Percentiles rank a stretch among this genome's conserved stretches.
Conservation (phyloP, 2,113 vertebrate genomes). For the Crotalus helleri region DNA sequence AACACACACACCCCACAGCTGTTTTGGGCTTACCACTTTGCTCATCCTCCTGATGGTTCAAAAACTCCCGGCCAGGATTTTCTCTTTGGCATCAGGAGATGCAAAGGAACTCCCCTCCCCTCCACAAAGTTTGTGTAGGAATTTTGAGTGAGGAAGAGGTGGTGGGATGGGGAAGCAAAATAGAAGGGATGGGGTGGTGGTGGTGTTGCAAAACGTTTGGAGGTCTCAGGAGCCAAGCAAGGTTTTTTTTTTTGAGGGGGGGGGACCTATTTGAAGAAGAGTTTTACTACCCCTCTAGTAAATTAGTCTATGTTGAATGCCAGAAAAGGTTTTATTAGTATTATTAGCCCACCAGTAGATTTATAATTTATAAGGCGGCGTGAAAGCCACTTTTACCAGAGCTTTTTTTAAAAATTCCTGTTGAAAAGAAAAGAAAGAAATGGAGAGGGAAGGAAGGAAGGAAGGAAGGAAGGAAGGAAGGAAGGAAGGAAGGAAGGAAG, state of each 20-base stretch:
- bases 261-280: background rate
- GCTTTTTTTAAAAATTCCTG: too few species aligned
- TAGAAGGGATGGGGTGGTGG: background rate
- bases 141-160: background rate
- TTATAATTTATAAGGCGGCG: conserved; percentile 24
- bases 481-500: too few species aligned
- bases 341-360: fast-evolving
- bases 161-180: background rate
- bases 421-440: too few species aligned
- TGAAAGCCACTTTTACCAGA: conserved; percentile 1
- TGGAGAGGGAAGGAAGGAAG: too few species aligned
- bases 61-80: too few species aligned
- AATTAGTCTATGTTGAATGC: background rate
- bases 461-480: too few species aligned
- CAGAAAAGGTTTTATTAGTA: fast-evolving
- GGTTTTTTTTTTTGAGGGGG: too few species aligned
- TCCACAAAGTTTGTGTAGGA: background rate
- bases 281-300: background rate
- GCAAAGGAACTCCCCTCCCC: too few species aligned
- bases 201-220: too few species aligned
- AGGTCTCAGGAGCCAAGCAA: too few species aligned
- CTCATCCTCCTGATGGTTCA: too few species aligned
- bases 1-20: background rate
- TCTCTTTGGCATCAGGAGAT: too few species aligned
- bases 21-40: background rate